Evolutionary conservation across 2,888 invertebrate species (phyloP), one percentile per base, ranked within the genome.

Genomic region (Phaedon cochleariae): DNA sequence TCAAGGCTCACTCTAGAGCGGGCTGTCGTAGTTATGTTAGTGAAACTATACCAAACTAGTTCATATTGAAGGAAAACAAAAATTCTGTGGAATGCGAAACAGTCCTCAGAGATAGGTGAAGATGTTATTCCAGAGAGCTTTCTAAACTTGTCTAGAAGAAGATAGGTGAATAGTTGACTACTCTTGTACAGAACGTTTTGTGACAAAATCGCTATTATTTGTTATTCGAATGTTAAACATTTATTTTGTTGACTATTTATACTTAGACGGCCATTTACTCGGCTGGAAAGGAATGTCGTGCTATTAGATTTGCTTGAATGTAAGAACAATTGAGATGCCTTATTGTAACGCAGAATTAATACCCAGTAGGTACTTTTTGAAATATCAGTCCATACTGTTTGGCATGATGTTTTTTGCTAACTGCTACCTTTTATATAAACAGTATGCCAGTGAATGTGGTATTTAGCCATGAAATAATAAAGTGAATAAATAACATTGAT

Each of bases 161-260:
- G 34, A n/a, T n/a, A 34, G 49, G 65, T 70, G 67, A 65, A 63
- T 71, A 70, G 68, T 71, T 73, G 73, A 73, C 73, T 76, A 74
- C 69, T n/a, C n/a, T 69, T 80, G 81, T 81, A 81, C 80, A 81
- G 79, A 77, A 79, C 80, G 78, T 79, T 78, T 79, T 77, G 76
- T 79, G 79, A 79, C 74, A 74, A 78, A 78, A 73, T 78, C 77
- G 80, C 79, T 77, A 77, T 77, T 78, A 75, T 76, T 79, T 79
- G 78, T 78, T 79, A 79, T 79, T 81, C 74, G 76, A 78, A 81
- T 80, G 79, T 81, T 81, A 78, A 75, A 79, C 77, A 77, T 81
- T 79, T 82, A 81, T 81, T 82, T 82, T 81, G 81, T 81, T 81
- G 80, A 80, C 77, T 79, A 78, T 78, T 79, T 78, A 74, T 79